Evolutionary conservation across 2,797 vertebrate genomes (phyloP), one percentile per base, ranked within the genome.

Genomic region (Sebastes trivittatus): DNA sequence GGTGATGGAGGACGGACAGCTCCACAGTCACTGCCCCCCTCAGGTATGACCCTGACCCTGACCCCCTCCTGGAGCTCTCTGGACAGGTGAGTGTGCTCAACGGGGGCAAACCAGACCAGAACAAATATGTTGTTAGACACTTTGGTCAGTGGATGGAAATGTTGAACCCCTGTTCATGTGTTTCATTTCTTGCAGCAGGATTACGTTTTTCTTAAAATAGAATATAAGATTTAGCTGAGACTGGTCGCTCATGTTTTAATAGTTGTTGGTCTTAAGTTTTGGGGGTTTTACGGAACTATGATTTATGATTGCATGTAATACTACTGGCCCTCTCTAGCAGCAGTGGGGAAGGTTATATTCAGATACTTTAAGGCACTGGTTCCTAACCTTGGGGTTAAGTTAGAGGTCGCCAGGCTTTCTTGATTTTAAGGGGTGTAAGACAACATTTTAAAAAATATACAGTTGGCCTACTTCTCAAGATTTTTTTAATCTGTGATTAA

Each of bases 1-100:
- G 68, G 61, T 27, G 77, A 86, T 84, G 88, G 74, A 76, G 75
- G 81, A 16, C 27, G 10, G 38, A n/a, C 77, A 62, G 75, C 64
- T 76, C 61, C 70, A 25, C 23, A 56, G 38, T 59, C 59, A 20
- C 46, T 25, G 34, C 30, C 36, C 61, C n/a, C 9, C 36, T 66
- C 88, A 88, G 90, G 81, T 76, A 93, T 95, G 93, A 93, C 83
- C 75, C 90, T 80, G 61, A 84, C 72, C 61, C 70, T 65, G 58
- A 91, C 67, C 67, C 81, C 84, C 46, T 84, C 87, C 80, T 79
- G 85, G 89, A 88, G 70, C 60, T 83, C 88, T 80, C 72, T 78
- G 80, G 90, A 94, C 85, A 91, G 92, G 94, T 95, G 86, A 92
- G 92, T 87, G 59, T 5, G 25, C 32, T 52, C 49, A 52, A 46